phyloP scores from a whole-genome alignment of 2,113 vertebrate species.

The Picathartes gymnocephalus region DNA sequence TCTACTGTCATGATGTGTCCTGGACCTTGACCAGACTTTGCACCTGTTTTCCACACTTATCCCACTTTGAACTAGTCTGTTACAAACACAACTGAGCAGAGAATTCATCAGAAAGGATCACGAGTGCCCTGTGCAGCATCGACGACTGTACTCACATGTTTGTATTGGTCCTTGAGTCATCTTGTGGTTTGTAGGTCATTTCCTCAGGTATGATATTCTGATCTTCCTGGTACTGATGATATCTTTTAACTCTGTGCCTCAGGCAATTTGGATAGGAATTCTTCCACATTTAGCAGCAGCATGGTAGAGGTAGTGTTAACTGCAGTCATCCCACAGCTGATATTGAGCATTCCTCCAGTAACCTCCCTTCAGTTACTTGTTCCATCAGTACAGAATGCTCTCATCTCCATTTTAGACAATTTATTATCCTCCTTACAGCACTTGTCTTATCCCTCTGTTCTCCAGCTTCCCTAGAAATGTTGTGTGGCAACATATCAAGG shows the following conservation, averaged over 20 bases:
- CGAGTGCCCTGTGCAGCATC: rapidly evolving
- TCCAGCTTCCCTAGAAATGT: not conserved
- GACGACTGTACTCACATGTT: not conserved
- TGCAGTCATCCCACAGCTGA: not conserved
- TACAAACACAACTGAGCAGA: not conserved
- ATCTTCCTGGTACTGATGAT: not conserved
- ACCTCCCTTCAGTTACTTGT: conserved; percentile 3
- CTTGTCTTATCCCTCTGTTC: not conserved
- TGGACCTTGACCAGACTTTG: not conserved
- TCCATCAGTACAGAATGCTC: not conserved
- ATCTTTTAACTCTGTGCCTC: not conserved
- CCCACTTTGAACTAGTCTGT: not conserved
- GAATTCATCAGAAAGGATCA: not conserved
- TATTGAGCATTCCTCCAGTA: conserved; percentile 36
- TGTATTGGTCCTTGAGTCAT: not conserved
- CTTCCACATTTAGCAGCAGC: not conserved
- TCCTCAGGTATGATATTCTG: not conserved
- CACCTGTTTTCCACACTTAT: not conserved
- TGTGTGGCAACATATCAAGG: not conserved
- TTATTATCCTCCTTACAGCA: not conserved
- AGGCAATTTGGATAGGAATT: not conserved
- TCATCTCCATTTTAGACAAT: not conserved
- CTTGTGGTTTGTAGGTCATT: not conserved
- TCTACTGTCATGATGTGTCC: not conserved
- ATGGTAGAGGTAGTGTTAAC: conserved; percentile 15